Conservation (phyloP, 2,888 invertebrate species). For the Nipponacmea schrenckii region DNA sequence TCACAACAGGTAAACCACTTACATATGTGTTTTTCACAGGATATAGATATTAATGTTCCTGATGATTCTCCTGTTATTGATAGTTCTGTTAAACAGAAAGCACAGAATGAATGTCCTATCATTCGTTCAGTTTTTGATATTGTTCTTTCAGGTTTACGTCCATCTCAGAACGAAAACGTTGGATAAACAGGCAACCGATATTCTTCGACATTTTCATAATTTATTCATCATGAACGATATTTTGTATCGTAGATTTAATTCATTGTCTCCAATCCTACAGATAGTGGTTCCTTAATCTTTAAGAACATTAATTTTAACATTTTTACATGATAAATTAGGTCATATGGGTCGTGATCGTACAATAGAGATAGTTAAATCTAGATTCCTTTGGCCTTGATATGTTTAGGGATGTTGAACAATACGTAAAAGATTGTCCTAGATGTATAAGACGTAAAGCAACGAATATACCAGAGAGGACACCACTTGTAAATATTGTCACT, state of each 20-base stretch:
- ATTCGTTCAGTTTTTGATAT: neutral
- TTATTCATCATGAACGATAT: conserved; percentile 1
- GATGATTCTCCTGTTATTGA: no score
- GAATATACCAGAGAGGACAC: conserved; percentile 13
- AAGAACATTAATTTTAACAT: conserved; percentile 14
- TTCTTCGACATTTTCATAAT: conserved; percentile 14
- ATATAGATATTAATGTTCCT: no score
- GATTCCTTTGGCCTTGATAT: conserved; percentile 27
- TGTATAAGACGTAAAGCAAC: conserved; percentile 19
- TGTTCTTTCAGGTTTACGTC: conserved; percentile 11
- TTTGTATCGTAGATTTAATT: neutral
- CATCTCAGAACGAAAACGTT: neutral
- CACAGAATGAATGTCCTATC: neutral
- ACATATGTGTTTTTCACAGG: no score
- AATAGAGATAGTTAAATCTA: conserved; percentile 12
- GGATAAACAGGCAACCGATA: neutral
- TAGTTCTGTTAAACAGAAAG: neutral
- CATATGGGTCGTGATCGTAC: conserved; percentile 29
- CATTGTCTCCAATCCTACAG: neutral
- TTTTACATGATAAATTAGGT: conserved; percentile 25
- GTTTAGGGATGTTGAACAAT: conserved; percentile 10
- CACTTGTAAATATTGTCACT: conserved; percentile 17
- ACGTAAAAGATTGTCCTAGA: conserved; percentile 15
- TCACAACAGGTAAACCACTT: no score
- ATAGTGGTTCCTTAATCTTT: conserved; percentile 19